Percentiles rank a stretch among this genome's conserved stretches.
phyloP scores from a whole-genome alignment of 2,888 invertebrate genomes.

The Serrognathus titanus region DNA sequence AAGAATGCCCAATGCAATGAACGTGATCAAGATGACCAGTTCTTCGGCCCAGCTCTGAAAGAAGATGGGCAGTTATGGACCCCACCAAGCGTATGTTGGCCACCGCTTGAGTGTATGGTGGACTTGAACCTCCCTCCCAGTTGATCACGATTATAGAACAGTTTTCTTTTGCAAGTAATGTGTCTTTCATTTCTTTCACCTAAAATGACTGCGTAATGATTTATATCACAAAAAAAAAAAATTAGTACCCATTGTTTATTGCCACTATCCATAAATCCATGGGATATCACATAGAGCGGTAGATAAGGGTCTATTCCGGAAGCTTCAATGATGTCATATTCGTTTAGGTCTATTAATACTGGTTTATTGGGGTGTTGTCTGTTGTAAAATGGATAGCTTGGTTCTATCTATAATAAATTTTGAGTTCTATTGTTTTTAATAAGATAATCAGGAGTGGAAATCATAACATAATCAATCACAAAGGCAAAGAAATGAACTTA shows the following conservation, averaged over 20 bases:
- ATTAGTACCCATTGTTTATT: conserved; percentile 70
- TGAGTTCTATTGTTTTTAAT: no score
- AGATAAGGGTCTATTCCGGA: conserved; percentile 62
- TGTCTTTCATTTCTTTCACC: conserved; percentile 68
- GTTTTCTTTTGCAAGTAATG: conserved; percentile 67
- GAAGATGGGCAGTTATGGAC: conserved; percentile 74
- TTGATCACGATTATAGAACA: conserved; percentile 78
- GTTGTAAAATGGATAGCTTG: conserved; percentile 59
- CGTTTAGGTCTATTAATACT: conserved; percentile 63
- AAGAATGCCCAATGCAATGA: conserved; percentile 82
- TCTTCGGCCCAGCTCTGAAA: conserved; percentile 47
- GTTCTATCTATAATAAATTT: conserved; percentile 54
- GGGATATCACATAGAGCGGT: conserved; percentile 73
- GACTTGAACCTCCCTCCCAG: conserved; percentile 82
- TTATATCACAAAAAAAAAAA: conserved; percentile 3
- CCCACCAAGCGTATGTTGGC: conserved; percentile 87
- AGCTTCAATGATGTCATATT: conserved; percentile 59
- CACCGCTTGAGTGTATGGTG: conserved; percentile 88
- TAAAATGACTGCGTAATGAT: conserved; percentile 33
- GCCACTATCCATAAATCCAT: conserved; percentile 85
- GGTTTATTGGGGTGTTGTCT: conserved; percentile 53
- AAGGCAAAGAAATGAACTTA: no score
- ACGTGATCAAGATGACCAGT: conserved; percentile 61
- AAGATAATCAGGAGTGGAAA: no score
- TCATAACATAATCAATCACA: no score